Evolutionary conservation across 35 echinoderm and acorn worm species (phyloP), one percentile per base, ranked within the genome.

Genomic region (Lytechinus variegatus): DNA sequence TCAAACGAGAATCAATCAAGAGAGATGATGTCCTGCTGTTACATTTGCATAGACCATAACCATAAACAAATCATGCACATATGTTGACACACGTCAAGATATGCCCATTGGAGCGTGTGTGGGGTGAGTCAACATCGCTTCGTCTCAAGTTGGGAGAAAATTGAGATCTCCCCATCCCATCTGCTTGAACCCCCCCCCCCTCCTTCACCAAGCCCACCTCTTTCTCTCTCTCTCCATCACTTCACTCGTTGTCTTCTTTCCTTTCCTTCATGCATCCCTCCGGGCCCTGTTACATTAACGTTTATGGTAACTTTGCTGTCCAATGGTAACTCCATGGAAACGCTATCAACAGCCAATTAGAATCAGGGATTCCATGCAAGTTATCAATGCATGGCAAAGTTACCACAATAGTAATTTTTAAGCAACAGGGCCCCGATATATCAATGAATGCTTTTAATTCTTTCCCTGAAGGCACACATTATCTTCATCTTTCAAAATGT

Each of bases 21-120:
- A 71, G 14, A 56, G 8, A 9, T 13, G 14, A 71, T 19, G 5
- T 4, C 61, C 61, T 71, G 61, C 61, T 71, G 61, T 71, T 71
- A 71, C 61, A 44, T 71, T 1, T 71, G 61, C 21, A 71, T 71
- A 71, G 61, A 71, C 61, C 61, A 71, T 71, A 71, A 71, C 87
- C 9, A 53, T 89, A 89, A 89, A 89, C 87, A 89, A 71, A 89
- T 89, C 87, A 89, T 53, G 52, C 87, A 89, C 87, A 89, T 89
- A 89, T 89, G 87, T 53, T 89, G 87, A 89, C 87, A 89, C 87
- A 89, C 52, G 87, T 89, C 87, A 89, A 89, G 28, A 52, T 89
- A 71, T 71, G 13, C 12, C 61, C 61, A 71, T 71, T 71, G 61
- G 14, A 71, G 61, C 61, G 16, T 71, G 61, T 21, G 24, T 71